Base-by-base conservation (phyloP, 2,797 vertebrate species). In the Molossus alvarezi region DNA sequence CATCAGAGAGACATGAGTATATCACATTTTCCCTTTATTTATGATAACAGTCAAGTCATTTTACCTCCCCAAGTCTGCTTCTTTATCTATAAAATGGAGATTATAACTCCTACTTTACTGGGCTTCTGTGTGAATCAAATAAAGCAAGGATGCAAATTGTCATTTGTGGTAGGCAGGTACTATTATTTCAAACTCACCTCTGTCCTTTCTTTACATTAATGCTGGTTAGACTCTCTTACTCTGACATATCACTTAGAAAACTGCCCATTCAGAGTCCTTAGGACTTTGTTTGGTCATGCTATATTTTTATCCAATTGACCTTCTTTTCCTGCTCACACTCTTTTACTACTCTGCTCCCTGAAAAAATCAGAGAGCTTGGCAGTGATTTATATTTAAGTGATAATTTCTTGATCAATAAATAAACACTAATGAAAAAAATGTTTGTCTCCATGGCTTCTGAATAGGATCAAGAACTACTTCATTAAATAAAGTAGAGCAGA, bases 351-450 rank as follows among this genome's bases (percentile, higher is more conserved):
- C 67, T 15, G 14, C 11, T 86, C 15, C 13, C 55, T 57, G 9
- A 58, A 71, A 71, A 81, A 23, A 75, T 13, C 9, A 71, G 17
- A 51, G 23, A 33, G 1, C 12, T 81, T 87, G 60, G 18, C 65
- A 84, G 23, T 62, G 20, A 64, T 85, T 62, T 33, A 77, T 4
- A 55, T n/a, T 76, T 67, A 57, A 80, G 33, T 57, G 76, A 73
- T 76, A 4, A 41, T 41, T 95, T 93, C 57, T 92, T 86, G 41
- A 94, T 92, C 73, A 83, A 90, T 9, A 60, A 81, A 79, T 81
- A 57, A 33, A 83, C 20, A 45, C 69, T 81, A 57, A 11, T 79
- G 27, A 77, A 33, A 55, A 86, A 71, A 73, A 51, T 65, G 7
- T 82, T 94, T 82, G 55, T 21, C 73, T 90, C 15, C 5, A 3